Evolutionary conservation across 2,888 invertebrate species (phyloP).

Genomic region (Phlogophora meticulosa): DNA sequence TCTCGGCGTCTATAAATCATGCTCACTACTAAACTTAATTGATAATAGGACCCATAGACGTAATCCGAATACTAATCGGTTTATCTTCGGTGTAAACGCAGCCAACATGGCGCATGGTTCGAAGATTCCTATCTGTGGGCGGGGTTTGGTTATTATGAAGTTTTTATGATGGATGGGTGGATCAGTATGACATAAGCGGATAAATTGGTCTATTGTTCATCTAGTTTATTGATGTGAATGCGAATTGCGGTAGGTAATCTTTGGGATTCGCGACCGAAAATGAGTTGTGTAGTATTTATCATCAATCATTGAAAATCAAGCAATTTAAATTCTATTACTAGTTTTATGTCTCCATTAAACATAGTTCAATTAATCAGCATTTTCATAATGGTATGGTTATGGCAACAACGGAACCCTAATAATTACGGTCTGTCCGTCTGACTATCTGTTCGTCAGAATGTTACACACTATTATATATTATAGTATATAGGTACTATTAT

Average conservation of each 20-base stretch:
- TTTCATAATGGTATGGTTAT: slow-evolving; percentile 1
- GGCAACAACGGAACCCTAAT: too few species aligned
- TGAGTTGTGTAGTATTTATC: background rate
- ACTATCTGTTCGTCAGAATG: too few species aligned
- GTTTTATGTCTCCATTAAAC: slow-evolving; percentile 26
- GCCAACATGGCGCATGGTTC: slow-evolving; percentile 47
- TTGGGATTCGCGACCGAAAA: background rate
- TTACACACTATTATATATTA: too few species aligned
- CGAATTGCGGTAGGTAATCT: slow-evolving; percentile 10
- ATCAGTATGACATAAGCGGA: slow-evolving; percentile 24
- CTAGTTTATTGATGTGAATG: slow-evolving; percentile 8
- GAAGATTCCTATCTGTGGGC: slow-evolving; percentile 51
- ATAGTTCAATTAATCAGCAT: slow-evolving; percentile 24
- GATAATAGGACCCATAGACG: slow-evolving; percentile 70
- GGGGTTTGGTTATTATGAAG: slow-evolving; percentile 22
- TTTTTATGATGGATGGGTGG: slow-evolving; percentile 43
- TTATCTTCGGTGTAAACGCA: slow-evolving; percentile 35
- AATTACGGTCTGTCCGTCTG: too few species aligned
- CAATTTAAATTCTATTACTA: slow-evolving; percentile 38
- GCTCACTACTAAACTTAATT: slow-evolving; percentile 73
- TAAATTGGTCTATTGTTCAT: slow-evolving; percentile 23
- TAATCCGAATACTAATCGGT: slow-evolving; percentile 47
- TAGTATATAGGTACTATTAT: too few species aligned
- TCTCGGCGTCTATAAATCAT: slow-evolving; percentile 78
- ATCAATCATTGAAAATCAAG: slow-evolving; percentile 38